Evolutionary conservation across 2,113 vertebrate species (phyloP), one percentile per base, ranked within the genome.

Genomic region (Oriolus oriolus): DNA sequence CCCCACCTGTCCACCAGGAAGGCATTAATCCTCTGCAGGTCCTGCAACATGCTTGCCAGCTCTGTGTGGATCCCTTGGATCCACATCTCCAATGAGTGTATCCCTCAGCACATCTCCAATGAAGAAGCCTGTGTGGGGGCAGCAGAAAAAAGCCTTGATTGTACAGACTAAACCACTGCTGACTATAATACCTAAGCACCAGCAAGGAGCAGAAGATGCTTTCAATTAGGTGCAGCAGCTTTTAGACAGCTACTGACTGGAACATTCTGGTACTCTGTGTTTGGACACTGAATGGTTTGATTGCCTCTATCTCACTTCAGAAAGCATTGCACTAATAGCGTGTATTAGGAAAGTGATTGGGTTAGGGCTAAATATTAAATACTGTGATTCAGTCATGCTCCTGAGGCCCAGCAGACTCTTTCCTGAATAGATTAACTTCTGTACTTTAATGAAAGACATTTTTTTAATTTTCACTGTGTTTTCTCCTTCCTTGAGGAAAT

Each of bases 251-350:
- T 74, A 15, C 11, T 23, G 11, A 21, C 13, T n/a, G 49, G 65
- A 86, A 49, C 7, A 44, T 21, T 65, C 24, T 44, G 5, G 21
- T 56, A 14, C 39, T 66, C 9, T 27, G 13, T 19, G 30, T 59
- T 71, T 68, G 49, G 23, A 56, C 2, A 1, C 20, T 1, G 0
- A 53, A 49, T n/a, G 23, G 26, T 33, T 70, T 2, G 0, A 33
- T 50, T 74, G 30, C 17, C 7, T 66, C 15, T 16, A 3, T 9
- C 21, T 63, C 10, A 7, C 7, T 80, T 59, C 47, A 89, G 60
- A 87, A 94, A 63, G 33, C 33, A 44, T 39, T 78, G 19, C 11
- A 50, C 17, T 31, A 66, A 39, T 2, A 63, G 6, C 2, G 5
- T 15, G 6, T 42, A 14, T 37, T 50, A 83, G 13, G 8, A 73